Base-by-base conservation (phyloP, 2,888 invertebrate species). In the Drosophila lacicola region DNA sequence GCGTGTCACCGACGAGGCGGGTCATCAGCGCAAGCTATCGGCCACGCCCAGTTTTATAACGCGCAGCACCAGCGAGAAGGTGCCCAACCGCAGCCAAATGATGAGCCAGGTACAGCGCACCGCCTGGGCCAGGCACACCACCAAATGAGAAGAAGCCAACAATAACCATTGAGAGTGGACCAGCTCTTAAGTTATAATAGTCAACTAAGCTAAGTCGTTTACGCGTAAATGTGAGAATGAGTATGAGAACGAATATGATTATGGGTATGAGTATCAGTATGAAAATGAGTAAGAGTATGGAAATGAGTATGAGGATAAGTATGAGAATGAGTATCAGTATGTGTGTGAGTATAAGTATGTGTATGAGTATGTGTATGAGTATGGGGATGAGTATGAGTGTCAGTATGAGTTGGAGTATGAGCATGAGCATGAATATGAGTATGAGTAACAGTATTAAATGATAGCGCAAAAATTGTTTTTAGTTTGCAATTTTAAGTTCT, bases 71-170 rank as follows among this genome's bases (percentile, higher is more conserved):
- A 97, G 97, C 92, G 97, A 97, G 89, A 96, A 96, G 91, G 95
- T 97, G 68, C 96, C 97, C 5, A 96, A 97, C 90, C 94, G 96
- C 57, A 97, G 96, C 92, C 97, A 97, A 90, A 94, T 97, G 91
- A 96, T 97, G 96, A 95, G 95, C 25, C 96, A 97, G 82, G 95
- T 97, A 79, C 95, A 95, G 89, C 94, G 97, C 77, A 95, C 96
- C 8, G 95, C 95, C 72, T 97, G 97, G 97, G 96, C 97, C 19
- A 94, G 97, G 81, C 97, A 97, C 90, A 97, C 97, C 33, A 97
- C 97, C 36, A 97, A 97, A 93, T 97, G 74, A 77, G 56, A 65
- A 21, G 54, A 42, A 5, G 4, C 21, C 25, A 39, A 11, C 42
- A 29, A 17, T 17, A 39, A 5, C 41, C 49, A 68, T 17, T 44